Percentiles rank a stretch among this genome's conserved stretches.
phyloP scores from a whole-genome alignment of 2,113 vertebrate species.

The Crotalus tigris region DNA sequence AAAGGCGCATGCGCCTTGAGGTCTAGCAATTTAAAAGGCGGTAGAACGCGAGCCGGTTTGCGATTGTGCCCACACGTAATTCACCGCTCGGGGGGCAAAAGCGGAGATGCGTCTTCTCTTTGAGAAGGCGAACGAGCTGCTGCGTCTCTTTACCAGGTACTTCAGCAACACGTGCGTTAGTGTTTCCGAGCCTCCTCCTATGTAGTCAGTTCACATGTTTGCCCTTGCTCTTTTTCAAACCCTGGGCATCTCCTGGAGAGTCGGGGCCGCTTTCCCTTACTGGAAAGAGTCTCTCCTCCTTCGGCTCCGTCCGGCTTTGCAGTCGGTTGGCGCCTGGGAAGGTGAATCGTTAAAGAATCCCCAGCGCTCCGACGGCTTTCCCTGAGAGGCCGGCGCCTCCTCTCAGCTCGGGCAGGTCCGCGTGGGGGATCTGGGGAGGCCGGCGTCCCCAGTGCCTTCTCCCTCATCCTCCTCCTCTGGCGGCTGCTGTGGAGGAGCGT shows the following conservation, averaged over 20 bases:
- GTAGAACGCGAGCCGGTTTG: not conserved
- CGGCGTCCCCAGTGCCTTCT: too few species aligned
- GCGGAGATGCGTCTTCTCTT: not conserved
- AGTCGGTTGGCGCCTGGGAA: not conserved
- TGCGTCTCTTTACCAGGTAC: conserved; percentile 1
- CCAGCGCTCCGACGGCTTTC: not conserved
- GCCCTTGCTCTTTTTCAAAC: not conserved
- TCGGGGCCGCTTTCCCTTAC: not conserved
- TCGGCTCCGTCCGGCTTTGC: not conserved
- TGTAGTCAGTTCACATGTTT: not conserved
- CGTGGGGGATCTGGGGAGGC: not conserved
- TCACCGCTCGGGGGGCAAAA: not conserved
- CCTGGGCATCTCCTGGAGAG: not conserved
- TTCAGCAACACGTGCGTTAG: not conserved
- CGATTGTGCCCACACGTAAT: too few species aligned
- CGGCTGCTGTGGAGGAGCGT: not conserved
- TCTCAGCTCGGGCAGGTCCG: not conserved
- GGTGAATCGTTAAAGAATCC: not conserved
- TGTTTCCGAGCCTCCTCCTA: not conserved
- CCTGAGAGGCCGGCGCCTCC: not conserved
- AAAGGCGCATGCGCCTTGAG: conserved; percentile 25
- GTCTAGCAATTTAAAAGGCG: conserved; percentile 33
- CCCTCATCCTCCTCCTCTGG: not conserved
- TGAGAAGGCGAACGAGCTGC: not conserved
- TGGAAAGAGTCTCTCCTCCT: not conserved